phyloP scores from a whole-genome alignment of 2,888 invertebrate species.

The Anthophora plumipes region DNA sequence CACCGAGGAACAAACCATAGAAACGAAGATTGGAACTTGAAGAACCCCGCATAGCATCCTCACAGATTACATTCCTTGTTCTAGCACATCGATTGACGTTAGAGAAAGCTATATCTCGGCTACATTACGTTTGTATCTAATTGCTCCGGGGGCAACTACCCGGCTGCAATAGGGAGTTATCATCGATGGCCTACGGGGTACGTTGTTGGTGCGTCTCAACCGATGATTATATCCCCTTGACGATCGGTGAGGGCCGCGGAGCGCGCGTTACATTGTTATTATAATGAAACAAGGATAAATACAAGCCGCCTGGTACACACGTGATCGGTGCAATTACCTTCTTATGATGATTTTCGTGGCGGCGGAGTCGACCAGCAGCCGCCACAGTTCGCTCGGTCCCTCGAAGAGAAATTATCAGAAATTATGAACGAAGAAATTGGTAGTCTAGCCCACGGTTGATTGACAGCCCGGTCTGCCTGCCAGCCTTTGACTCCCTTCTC shows the following conservation, averaged over 20 bases:
- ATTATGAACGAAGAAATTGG: constrained; percentile 84
- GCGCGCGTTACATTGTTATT: constrained; percentile 83
- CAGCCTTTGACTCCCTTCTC: constrained; percentile 18
- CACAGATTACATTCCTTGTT: background rate
- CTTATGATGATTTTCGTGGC: constrained; percentile 82
- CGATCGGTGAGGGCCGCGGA: constrained; percentile 66
- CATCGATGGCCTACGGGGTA: constrained; percentile 39
- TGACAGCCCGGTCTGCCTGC: constrained; percentile 82
- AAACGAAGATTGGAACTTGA: background rate
- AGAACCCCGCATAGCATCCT: constrained; percentile 31
- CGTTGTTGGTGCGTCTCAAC: constrained; percentile 68
- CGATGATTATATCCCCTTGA: constrained; percentile 76
- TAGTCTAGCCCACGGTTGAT: constrained; percentile 84
- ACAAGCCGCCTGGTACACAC: constrained; percentile 80
- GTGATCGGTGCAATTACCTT: constrained; percentile 84
- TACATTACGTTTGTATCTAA: constrained; percentile 70
- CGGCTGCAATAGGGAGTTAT: constrained; percentile 62
- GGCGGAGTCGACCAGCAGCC: constrained; percentile 61
- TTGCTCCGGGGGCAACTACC: constrained; percentile 65
- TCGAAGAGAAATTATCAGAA: constrained; percentile 84
- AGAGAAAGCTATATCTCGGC: constrained; percentile 38
- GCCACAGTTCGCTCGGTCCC: constrained; percentile 75
- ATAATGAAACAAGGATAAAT: constrained; percentile 83
- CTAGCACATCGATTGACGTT: background rate
- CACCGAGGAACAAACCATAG: background rate